Percentiles rank a stretch among this genome's conserved stretches.
Evolutionary conservation across 2,888 invertebrate genomes (phyloP).

Genomic region (Hemistola chrysoprasaria): DNA sequence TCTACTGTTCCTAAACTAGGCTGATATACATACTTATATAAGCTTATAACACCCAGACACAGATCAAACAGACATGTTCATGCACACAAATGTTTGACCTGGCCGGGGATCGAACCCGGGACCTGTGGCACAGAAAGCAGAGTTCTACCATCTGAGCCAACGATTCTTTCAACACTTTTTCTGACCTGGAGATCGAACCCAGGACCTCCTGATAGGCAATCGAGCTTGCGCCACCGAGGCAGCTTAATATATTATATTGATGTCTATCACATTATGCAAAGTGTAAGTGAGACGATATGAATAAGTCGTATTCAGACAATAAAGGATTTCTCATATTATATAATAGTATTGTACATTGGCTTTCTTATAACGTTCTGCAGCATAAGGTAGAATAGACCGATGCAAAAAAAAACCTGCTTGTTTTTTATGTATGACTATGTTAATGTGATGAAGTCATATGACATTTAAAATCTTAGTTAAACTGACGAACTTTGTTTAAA

Average conservation of each 20-base stretch:
- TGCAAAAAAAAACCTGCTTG: constrained; percentile 14
- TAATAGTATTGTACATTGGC: constrained; percentile 48
- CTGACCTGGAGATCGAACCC: too few species aligned
- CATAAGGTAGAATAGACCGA: constrained; percentile 52
- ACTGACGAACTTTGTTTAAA: constrained; percentile 26
- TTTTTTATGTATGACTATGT: constrained; percentile 50
- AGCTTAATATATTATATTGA: constrained; percentile 6
- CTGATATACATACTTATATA: too few species aligned
- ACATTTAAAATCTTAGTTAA: constrained; percentile 43
- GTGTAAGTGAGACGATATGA: constrained; percentile 47
- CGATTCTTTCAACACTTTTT: too few species aligned
- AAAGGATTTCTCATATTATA: constrained; percentile 65
- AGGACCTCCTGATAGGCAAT: too few species aligned
- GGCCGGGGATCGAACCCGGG: too few species aligned
- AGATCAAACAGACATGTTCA: too few species aligned
- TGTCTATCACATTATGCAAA: constrained; percentile 47
- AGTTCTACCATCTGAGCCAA: too few species aligned
- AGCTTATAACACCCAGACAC: too few species aligned
- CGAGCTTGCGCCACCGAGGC: too few species aligned
- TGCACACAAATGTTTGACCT: too few species aligned
- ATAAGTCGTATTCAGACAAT: constrained; percentile 66
- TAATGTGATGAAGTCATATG: constrained; percentile 62
- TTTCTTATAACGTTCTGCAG: constrained; percentile 52
- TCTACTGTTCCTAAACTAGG: too few species aligned
- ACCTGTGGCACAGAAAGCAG: too few species aligned